Evolutionary conservation across 2,888 invertebrate species (phyloP), one percentile per base, ranked within the genome.

Genomic region (Pinctada fucata): DNA sequence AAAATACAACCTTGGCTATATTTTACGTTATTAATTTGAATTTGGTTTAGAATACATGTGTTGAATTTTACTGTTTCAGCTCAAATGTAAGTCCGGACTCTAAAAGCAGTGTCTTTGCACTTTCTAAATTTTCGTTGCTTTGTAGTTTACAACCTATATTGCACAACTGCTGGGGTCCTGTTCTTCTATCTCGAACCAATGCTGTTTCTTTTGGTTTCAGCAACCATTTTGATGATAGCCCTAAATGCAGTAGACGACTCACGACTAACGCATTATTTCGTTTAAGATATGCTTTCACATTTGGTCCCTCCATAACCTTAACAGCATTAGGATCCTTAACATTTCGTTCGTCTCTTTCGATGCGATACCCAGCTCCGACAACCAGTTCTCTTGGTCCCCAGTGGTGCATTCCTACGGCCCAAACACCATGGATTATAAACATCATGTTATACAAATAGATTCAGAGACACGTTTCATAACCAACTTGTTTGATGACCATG

Each of bases 81-180:
- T 31, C 31, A 31, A 31, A 31, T 31, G 31, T 31, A 31, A 31
- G 31, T 31, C 31, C 31, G 31, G 31, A 31, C 31, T 31, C 31
- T 31, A 31, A 31, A 31, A 31, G 31, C 31, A 31, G 31, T 31
- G 31, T 31, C 31, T 31, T 31, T 31, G 31, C 31, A 31, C 31
- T 31, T 31, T 31, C 31, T 31, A 31, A 31, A 31, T 31, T 58
- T 58, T 58, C 58, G 58, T 58, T 6, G 16, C 45, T 8, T 10
- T 64, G 16, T 64, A 2, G 16, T 50, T 70, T 70, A 31, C 52
- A 72, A 5, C 72, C 58, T 16, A 72, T 16, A 13, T 10, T 65
- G 49, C 73, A 73, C 58, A 52, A 3, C 47, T 72, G 72, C 47
- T 72, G 72, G 16, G 72, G 72, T 3, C 72, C 72, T 16, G 47